These are phyloP conservation scores for Aleiodes testaceus DNA, from an alignment of 2,888 invertebrate species.

Conservation along the genomic window DNA sequence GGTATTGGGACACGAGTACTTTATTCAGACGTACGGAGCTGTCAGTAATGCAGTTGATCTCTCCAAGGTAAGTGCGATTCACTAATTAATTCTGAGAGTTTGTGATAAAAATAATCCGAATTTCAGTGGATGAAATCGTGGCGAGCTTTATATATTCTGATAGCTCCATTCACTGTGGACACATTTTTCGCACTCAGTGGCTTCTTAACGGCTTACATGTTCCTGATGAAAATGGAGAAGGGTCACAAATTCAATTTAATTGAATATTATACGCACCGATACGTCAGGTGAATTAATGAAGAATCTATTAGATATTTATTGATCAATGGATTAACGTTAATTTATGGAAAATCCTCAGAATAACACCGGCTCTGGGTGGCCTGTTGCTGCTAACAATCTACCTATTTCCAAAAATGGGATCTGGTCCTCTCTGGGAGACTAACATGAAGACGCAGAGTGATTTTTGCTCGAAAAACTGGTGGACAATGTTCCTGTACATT, in stretches of 20 bases:
- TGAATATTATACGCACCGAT: slow-evolving; percentile 72
- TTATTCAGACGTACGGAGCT: slow-evolving; percentile 55
- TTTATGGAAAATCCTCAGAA: slow-evolving; percentile 60
- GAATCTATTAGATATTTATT: not conserved
- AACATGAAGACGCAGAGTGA: slow-evolving; percentile 50
- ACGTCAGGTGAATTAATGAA: slow-evolving; percentile 67
- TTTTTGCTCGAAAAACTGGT: slow-evolving; percentile 74
- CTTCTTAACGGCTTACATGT: slow-evolving; percentile 69
- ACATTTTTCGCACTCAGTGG: slow-evolving; percentile 74
- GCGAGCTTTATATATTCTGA: not conserved
- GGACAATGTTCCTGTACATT: slow-evolving; percentile 74
- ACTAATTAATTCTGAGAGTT: not conserved
- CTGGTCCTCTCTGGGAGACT: slow-evolving; percentile 72
- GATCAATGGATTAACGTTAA: not conserved
- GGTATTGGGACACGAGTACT: slow-evolving; percentile 72
- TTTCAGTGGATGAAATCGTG: slow-evolving; percentile 57
- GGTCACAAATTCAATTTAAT: slow-evolving; percentile 67
- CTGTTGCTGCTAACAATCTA: slow-evolving; percentile 74
- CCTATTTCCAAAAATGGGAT: slow-evolving; percentile 73
- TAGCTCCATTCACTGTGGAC: slow-evolving; percentile 71
- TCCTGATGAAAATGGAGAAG: slow-evolving; percentile 66
- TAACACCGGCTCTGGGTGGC: slow-evolving; percentile 76
- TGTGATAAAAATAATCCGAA: not conserved
- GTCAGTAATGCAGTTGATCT: slow-evolving; percentile 67
- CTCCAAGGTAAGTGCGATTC: slow-evolving; percentile 63